Percentiles rank a stretch among this genome's conserved stretches.
These are phyloP conservation scores for Ailuropoda melanoleuca DNA, from an alignment of 2,113 vertebrate genomes.

Conservation along the genomic window DNA sequence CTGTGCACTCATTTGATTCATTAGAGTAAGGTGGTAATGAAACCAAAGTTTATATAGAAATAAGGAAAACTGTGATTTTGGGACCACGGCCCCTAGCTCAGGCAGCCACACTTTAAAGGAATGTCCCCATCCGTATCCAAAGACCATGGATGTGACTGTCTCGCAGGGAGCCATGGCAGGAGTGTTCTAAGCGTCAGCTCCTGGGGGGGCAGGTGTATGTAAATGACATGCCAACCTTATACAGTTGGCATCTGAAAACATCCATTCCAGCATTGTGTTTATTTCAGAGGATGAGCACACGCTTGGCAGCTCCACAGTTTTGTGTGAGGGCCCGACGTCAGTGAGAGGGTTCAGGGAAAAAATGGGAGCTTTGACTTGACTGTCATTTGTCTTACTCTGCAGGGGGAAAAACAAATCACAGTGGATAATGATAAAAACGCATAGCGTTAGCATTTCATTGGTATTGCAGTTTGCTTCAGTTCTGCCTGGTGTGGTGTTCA, in stretches of 20 bases:
- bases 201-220: not conserved
- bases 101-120: not conserved
- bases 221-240: not conserved
- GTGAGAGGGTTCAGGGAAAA: not conserved
- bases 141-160: not conserved
- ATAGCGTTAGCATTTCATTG: not conserved
- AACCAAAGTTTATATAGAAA: not conserved
- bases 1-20: not conserved
- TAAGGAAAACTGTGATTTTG: not conserved
- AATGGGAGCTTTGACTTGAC: slow-evolving; percentile 12
- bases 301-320: not conserved
- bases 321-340: not conserved
- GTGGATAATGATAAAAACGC: slow-evolving; percentile 4
- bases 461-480: not conserved
- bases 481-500: not conserved
- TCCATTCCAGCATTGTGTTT: not conserved
- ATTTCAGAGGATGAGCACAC: not conserved
- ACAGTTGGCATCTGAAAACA: not conserved
- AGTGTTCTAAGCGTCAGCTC: not conserved
- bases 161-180: not conserved
- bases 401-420: not conserved
- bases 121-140: too few species aligned
- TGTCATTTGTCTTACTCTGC: slow-evolving; percentile 1
- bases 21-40: not conserved
- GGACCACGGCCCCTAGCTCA: not conserved